Conservation (phyloP, 2,113 vertebrate genomes). For the Clinocottus analis region DNA sequence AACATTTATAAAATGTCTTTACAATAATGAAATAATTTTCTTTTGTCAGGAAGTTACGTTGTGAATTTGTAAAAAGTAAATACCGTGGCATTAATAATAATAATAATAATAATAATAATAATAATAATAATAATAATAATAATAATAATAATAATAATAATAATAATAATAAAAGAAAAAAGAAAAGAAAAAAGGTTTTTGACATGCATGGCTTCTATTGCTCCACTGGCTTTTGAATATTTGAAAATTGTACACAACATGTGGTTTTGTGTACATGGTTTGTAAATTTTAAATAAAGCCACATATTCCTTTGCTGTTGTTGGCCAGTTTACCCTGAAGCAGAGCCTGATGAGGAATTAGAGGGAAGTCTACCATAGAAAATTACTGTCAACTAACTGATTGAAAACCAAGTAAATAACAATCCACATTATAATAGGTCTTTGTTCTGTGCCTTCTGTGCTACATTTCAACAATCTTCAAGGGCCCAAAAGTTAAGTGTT, state of each 20-base stretch:
- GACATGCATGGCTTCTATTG: neutral
- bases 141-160: too few species aligned
- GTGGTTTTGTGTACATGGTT: neutral
- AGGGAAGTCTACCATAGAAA: neutral
- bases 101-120: too few species aligned
- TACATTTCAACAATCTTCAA: constrained; percentile 1
- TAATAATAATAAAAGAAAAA: too few species aligned
- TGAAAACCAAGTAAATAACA: constrained; percentile 15
- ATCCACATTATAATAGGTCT: constrained; percentile 8
- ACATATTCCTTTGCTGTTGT: neutral
- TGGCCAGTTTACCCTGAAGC: neutral
- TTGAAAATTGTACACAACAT: neutral
- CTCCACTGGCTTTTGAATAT: neutral
- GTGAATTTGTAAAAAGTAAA: neutral
- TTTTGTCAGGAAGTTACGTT: neutral
- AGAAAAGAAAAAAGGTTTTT: neutral
- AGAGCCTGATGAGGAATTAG: neutral
- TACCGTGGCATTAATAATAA: neutral
- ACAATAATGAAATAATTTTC: neutral
- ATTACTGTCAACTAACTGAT: neutral
- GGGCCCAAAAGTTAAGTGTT: neutral
- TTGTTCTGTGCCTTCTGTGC: constrained; percentile 33
- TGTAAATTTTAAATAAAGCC: neutral
- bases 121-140: too few species aligned
- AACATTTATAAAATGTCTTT: neutral